Base-by-base conservation (phyloP, 1,140 invertebrate genomes). In the Drosophila sulfurigaster region DNA sequence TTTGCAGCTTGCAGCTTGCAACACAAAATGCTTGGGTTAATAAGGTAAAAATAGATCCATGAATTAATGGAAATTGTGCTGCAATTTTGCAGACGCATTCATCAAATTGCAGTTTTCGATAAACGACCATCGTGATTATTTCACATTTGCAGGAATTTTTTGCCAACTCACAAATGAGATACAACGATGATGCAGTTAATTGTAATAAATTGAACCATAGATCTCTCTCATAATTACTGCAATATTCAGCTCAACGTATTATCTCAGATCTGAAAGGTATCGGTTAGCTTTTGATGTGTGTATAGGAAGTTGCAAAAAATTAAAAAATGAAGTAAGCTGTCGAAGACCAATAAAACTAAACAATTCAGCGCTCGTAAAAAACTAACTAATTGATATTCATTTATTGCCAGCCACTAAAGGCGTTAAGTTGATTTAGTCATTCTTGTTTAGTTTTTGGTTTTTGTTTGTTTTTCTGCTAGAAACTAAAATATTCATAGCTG, bases 71-170 rank as follows among this genome's bases (percentile, higher is more conserved):
- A 74, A 41, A 60, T 68, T 45, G 20, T 38, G 13, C 48, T 54
- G 70, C 63, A 67, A 52, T 75, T 63, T 59, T 41, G 51, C 63
- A 67, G 59, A 57, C 63, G 65, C 65, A 59, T 58, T 68, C 30
- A 59, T 52, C 65, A 69, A 60, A 59, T 52, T 45, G 13, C 51
- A 71, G 75, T 82, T 81, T 78, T 67, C 41, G 59, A 76, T 77
- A 54, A 52, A 30, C 52, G 28, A 48, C 66, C 38, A 49, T 25
- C 32, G 32, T 62, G 60, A 65, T 75, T 71, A 58, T 45, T 56
- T 48, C 38, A 51, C 38, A 56, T 54, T 28, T 38, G 32, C 43
- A 45, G 28, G 45, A 20, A 3, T 49, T 15, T 58, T 38, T 52
- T 11, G 35, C 35, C 62, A 38, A 48, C 8, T 66, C 28, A 54